A percentile compares a stretch with the other conserved stretches of the same genome.
Conservation (phyloP, 1,140 invertebrate species). For the Amyelois transitella region DNA sequence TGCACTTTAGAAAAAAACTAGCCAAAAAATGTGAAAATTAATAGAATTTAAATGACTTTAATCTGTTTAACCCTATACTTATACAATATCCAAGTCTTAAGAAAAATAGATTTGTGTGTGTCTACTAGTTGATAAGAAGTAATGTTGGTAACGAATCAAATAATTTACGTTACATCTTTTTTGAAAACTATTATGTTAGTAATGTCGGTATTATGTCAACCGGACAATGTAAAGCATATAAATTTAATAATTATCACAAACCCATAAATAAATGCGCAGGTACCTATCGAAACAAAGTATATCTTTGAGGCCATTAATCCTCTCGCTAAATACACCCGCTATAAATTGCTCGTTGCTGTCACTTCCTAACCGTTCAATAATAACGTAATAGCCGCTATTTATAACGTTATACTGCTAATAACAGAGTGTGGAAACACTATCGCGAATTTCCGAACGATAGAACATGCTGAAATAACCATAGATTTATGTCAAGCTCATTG, state of each 20-base stretch:
- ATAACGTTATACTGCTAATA: constrained; percentile 16
- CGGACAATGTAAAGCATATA: background rate
- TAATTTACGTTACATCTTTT: no score
- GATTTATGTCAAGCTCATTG: background rate
- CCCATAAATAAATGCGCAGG: background rate
- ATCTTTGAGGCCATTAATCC: constrained; percentile 4
- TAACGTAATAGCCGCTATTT: constrained; percentile 17
- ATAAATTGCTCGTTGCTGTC: background rate
- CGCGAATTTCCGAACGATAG: constrained; percentile 35
- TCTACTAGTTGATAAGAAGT: no score
- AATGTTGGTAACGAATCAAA: no score
- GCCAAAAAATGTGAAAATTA: no score
- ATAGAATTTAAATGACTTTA: no score
- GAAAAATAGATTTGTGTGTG: no score
- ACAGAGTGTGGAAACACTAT: constrained; percentile 15
- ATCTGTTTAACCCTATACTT: no score
- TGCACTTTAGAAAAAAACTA: no score
- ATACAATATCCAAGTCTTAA: no score
- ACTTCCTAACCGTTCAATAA: constrained; percentile 5
- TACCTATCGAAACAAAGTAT: background rate
- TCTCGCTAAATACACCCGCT: background rate
- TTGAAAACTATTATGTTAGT: no score
- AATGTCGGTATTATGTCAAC: background rate
- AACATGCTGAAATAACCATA: constrained; percentile 29
- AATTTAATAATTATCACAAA: background rate